Evolutionary conservation across 2,888 invertebrate genomes (phyloP), one percentile per base, ranked within the genome.

Genomic region (Oeneis ivallda): DNA sequence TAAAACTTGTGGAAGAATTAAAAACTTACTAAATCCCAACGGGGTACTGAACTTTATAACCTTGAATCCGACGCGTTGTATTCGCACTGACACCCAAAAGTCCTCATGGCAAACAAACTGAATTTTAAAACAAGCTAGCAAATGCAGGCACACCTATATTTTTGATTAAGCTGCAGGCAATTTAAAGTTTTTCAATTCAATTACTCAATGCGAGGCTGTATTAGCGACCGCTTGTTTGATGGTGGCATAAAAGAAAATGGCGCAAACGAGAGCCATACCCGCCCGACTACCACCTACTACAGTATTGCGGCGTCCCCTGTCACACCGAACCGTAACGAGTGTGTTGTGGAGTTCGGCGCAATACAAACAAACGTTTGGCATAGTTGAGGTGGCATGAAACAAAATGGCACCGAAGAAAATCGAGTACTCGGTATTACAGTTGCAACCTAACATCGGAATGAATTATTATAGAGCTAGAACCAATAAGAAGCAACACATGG

Each of bases 181-280:
- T 67, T 65, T 50, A 65, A 69, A 69, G 62, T 69, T 67, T 63
- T 60, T 65, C 62, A 64, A 67, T 69, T 63, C 63, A 69, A 69
- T 67, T 67, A 67, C 57, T 69, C 65, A 67, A 69, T 67, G 63
- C 65, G 61, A 63, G 57, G 65, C 65, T 63, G 61, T 70, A 63
- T 70, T 67, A 70, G 69, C 65, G 65, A 59, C 32, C 62, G 65
- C 67, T 69, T 69, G 69, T 66, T 71, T 70, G 67, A 70, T 65
- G 68, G 58, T 15, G 65, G 59, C 64, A 62, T 68, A 70, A 71
- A 70, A 71, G 70, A 67, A 65, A 70, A 70, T 66, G 70, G 60
- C 65, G 57, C 64, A 64, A 71, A 71, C 66, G 69, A 69, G 65
- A 62, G 57, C 64, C 65, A 50, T 10, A n/a, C 32, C 52, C 15